Conservation (phyloP, 2,113 vertebrate species). For the Mormoops blainvillei region DNA sequence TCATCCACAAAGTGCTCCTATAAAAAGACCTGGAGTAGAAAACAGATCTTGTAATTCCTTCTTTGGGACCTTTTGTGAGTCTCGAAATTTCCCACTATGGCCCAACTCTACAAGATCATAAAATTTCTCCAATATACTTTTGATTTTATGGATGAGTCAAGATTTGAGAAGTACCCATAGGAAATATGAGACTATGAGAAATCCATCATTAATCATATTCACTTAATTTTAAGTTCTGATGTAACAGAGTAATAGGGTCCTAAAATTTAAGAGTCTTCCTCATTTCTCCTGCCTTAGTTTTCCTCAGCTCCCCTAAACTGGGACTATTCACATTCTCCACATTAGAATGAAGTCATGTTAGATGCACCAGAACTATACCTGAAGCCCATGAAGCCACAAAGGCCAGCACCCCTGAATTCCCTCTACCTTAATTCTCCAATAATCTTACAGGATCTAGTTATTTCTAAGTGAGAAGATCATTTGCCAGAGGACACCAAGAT, state of each 20-base stretch:
- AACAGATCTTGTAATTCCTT: not conserved
- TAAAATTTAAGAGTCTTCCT: not conserved
- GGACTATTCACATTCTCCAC: not conserved
- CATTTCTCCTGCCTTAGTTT: not conserved
- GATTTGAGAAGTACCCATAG: not conserved
- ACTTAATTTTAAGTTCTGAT: not conserved
- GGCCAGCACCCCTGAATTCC: not conserved
- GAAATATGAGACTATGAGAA: conserved; percentile 6
- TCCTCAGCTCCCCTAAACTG: not conserved
- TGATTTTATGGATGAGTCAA: conserved; percentile 16
- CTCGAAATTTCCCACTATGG: not conserved
- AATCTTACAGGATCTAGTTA: not conserved
- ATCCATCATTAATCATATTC: not conserved
- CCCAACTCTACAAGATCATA: not conserved
- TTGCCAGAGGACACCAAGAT: not conserved
- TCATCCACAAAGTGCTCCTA: not conserved
- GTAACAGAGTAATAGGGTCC: not conserved
- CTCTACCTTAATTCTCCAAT: not conserved
- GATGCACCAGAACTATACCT: not conserved
- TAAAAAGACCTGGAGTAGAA: not conserved
- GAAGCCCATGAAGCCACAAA: not conserved
- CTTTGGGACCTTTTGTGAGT: not conserved
- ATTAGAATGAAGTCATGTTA: not conserved
- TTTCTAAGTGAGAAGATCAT: not conserved
- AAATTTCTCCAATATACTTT: not conserved